A percentile compares a stretch with the other conserved stretches of the same genome.
Conservation (phyloP, 2,797 vertebrate species). For the Dermochelys coriacea region DNA sequence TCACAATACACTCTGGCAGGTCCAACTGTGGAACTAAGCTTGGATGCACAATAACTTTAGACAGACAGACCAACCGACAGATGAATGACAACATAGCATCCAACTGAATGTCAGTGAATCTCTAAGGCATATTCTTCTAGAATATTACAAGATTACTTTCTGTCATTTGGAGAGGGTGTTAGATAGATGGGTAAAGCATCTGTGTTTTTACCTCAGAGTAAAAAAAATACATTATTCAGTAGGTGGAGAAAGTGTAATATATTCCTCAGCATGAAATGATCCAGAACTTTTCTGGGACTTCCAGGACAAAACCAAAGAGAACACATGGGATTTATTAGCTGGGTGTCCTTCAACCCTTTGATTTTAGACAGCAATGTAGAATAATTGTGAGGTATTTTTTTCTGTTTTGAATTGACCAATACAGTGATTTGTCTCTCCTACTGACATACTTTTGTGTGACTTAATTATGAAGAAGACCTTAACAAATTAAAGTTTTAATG, state of each 20-base stretch:
- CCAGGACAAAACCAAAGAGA: background rate
- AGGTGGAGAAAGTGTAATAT: background rate
- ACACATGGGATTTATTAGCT: background rate
- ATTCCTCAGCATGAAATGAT: background rate
- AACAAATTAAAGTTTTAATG: slow-evolving; percentile 1
- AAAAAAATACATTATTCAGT: background rate
- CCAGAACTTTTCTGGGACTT: background rate
- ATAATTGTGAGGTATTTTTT: background rate
- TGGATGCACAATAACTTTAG: background rate
- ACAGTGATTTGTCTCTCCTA: background rate
- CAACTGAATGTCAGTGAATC: background rate
- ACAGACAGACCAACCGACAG: background rate
- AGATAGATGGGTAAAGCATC: background rate
- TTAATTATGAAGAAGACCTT: background rate
- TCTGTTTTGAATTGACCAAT: background rate
- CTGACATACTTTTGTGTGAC: background rate
- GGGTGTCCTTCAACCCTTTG: background rate
- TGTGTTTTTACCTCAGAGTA: background rate
- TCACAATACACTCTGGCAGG: background rate
- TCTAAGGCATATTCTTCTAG: background rate
- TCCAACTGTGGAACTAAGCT: background rate
- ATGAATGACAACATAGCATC: background rate
- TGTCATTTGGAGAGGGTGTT: background rate
- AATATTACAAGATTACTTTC: background rate
- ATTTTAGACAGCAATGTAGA: background rate